Evolutionary conservation across 2,797 vertebrate genomes (phyloP).

Genomic region (Anas georgica): DNA sequence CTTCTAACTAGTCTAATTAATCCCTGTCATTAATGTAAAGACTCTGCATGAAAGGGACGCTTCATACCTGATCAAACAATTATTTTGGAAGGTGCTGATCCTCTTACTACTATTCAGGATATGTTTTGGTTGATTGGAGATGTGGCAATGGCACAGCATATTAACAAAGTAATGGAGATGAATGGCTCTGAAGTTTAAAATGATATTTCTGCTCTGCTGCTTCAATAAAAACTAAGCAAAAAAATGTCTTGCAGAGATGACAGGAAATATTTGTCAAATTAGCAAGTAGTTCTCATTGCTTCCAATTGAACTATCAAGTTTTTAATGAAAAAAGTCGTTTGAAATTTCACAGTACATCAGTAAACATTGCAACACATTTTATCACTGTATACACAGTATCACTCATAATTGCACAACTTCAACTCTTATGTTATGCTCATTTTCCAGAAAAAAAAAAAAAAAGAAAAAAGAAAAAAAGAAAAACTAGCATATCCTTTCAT

Average conservation of each 20-base stretch:
- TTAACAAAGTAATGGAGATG: slow-evolving; percentile 38
- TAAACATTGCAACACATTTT: not conserved
- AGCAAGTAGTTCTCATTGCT: not conserved
- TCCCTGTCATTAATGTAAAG: slow-evolving; percentile 44
- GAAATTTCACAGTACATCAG: not conserved
- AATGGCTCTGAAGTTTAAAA: slow-evolving; percentile 24
- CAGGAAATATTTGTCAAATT: slow-evolving; percentile 17
- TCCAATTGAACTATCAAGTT: not conserved
- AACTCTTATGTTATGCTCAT: not conserved
- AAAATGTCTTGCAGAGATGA: not conserved
- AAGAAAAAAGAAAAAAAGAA: not conserved
- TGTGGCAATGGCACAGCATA: slow-evolving; percentile 7
- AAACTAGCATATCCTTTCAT: not conserved
- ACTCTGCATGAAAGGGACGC: not conserved
- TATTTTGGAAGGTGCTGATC: slow-evolving; percentile 52
- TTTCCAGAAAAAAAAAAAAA: not conserved
- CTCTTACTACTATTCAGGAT: slow-evolving; percentile 26
- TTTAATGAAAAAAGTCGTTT: not conserved
- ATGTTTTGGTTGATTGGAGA: not conserved
- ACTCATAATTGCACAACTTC: not conserved
- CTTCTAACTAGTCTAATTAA: slow-evolving; percentile 50
- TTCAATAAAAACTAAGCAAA: slow-evolving; percentile 9
- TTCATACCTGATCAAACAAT: slow-evolving; percentile 55
- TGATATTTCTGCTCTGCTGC: slow-evolving; percentile 2
- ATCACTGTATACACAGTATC: not conserved